phyloP scores from a whole-genome alignment of 1,140 invertebrate species.

The Portunus trituberculatus region DNA sequence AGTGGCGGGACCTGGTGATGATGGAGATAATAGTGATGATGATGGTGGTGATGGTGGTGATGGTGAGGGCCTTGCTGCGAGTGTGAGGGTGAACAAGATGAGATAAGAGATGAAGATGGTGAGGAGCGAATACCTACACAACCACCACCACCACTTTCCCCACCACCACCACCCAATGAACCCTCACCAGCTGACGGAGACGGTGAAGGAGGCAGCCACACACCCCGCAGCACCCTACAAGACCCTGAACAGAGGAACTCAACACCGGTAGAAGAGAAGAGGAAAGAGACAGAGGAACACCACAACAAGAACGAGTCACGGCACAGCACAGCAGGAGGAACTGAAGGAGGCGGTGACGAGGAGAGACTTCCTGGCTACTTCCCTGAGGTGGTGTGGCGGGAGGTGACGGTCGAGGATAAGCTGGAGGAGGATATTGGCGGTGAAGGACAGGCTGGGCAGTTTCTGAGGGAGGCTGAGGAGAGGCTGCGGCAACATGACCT shows the following conservation, averaged over 20 bases:
- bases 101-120: not conserved
- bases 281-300: not conserved
- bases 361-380: not conserved
- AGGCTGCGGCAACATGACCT: not conserved
- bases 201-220: not conserved
- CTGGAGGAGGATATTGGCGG: not conserved
- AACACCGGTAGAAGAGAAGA: not conserved
- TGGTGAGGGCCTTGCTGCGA: not conserved
- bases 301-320: not conserved
- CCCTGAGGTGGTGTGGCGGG: not conserved
- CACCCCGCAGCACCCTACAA: not conserved
- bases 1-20: not conserved
- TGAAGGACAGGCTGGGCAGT: not conserved
- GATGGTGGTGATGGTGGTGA: not conserved
- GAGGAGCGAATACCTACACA: not conserved
- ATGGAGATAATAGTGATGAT: not conserved
- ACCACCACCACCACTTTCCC: not conserved
- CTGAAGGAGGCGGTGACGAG: not conserved
- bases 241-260: not conserved
- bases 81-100: not conserved
- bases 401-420: not conserved
- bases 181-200: not conserved
- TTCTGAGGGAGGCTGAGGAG: not conserved
- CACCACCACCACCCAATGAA: not conserved
- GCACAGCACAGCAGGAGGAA: not conserved